These are phyloP conservation scores for Anoplolepis gracilipes DNA, from an alignment of 1,140 invertebrate genomes.

Conservation along the genomic window DNA sequence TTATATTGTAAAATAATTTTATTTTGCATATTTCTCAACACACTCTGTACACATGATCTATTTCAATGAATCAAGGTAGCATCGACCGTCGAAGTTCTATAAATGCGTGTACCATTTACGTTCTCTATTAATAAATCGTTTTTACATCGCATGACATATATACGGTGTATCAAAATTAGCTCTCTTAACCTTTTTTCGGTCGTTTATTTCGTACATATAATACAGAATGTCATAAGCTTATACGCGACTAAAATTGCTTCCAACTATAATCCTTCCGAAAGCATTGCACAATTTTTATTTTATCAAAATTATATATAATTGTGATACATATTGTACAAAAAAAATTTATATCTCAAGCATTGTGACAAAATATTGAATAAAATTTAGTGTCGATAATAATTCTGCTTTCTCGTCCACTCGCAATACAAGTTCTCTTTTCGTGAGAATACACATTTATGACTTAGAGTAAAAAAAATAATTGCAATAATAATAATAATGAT, in stretches of 20 bases:
- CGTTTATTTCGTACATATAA: slow-evolving; percentile 25
- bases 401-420: neutral
- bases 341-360: neutral
- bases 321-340: slow-evolving; percentile 12
- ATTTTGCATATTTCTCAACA: neutral
- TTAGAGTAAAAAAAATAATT: slow-evolving; percentile 26
- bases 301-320: slow-evolving; percentile 14
- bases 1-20: neutral
- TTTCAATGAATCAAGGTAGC: slow-evolving; percentile 42
- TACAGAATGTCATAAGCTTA: neutral
- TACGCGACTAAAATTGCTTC: neutral
- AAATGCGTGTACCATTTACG: slow-evolving; percentile 1
- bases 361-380: neutral
- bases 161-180: neutral
- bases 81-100: neutral
- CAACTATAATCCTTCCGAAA: neutral
- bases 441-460: slow-evolving; percentile 24
- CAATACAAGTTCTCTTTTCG: neutral
- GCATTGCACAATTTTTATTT: neutral
- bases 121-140: slow-evolving; percentile 28
- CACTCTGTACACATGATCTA: neutral
- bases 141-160: neutral
- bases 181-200: neutral
- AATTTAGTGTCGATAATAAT: neutral
- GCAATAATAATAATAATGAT: slow-evolving; percentile 9